Conservation (phyloP, 2,797 vertebrate genomes). For the Protosalanx chinensis region DNA sequence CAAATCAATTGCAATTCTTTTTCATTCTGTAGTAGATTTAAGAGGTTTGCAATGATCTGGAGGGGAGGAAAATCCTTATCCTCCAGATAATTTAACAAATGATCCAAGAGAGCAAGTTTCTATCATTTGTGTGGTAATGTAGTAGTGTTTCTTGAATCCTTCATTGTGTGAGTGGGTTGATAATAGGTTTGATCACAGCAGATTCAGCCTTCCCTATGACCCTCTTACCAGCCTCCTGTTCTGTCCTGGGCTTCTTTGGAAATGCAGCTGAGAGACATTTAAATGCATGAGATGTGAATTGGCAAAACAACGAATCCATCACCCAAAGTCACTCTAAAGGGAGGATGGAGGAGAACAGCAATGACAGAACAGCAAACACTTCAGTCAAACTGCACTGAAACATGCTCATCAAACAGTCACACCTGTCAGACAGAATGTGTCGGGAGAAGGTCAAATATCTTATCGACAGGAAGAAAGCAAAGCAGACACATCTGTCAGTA, state of each 20-base stretch:
- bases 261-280: conserved; percentile 44
- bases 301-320: conserved; percentile 46
- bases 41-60: neutral
- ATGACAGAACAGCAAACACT: conserved; percentile 40
- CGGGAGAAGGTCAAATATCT: conserved; percentile 54
- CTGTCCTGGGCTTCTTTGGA: conserved; percentile 22
- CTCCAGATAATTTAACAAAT: neutral
- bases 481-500: too few relatives aligned
- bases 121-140: neutral
- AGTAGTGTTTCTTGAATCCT: neutral
- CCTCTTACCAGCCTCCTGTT: conserved; percentile 1
- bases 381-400: conserved; percentile 59
- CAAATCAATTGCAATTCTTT: neutral
- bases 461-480: conserved; percentile 16
- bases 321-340: conserved; percentile 23
- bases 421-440: conserved; percentile 33
- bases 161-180: conserved; percentile 21
- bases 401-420: conserved; percentile 36
- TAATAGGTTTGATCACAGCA: neutral
- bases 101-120: neutral
- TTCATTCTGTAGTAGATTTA: neutral
- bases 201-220: conserved; percentile 20
- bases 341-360: conserved; percentile 22
- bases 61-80: neutral
- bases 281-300: conserved; percentile 52